phyloP scores from a whole-genome alignment of 2,888 invertebrate species.

The Volucella inflata region DNA sequence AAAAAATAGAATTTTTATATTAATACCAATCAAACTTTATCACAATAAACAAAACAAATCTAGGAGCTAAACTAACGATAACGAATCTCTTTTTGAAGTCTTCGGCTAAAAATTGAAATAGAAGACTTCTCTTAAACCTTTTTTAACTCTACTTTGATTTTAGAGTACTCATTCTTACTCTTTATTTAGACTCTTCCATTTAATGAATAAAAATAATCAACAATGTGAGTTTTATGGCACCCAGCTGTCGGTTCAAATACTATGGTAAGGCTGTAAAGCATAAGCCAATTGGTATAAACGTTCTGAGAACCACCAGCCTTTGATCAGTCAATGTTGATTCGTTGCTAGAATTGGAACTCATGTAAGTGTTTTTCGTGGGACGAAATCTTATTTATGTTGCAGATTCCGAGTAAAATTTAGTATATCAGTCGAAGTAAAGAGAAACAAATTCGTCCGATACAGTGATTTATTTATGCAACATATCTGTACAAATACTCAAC shows the following conservation, averaged over 20 bases:
- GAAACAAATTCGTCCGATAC: background rate
- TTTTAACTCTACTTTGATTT: background rate
- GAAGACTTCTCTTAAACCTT: constrained; percentile 9
- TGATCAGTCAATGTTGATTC: constrained; percentile 57
- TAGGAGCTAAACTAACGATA: background rate
- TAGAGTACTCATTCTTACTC: background rate
- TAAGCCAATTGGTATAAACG: constrained; percentile 57
- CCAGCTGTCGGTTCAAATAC: constrained; percentile 28
- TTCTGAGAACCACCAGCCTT: constrained; percentile 45
- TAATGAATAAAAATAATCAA: constrained; percentile 3
- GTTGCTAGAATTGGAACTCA: constrained; percentile 52
- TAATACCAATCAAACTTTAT: background rate
- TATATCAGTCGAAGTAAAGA: background rate
- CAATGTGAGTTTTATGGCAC: background rate
- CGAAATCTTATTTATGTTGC: background rate
- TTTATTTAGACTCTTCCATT: constrained; percentile 10
- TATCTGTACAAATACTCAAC: background rate
- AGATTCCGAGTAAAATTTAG: background rate
- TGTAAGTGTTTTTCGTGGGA: constrained; percentile 2
- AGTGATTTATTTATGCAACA: constrained; percentile 20
- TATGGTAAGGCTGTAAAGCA: background rate
- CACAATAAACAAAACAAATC: background rate
- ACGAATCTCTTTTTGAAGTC: background rate
- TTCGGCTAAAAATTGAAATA: constrained; percentile 30
- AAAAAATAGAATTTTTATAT: background rate